A percentile compares a stretch with the other conserved stretches of the same genome.
phyloP scores from a whole-genome alignment of 2,888 invertebrate genomes.

The Lissocephala sabroskyi region DNA sequence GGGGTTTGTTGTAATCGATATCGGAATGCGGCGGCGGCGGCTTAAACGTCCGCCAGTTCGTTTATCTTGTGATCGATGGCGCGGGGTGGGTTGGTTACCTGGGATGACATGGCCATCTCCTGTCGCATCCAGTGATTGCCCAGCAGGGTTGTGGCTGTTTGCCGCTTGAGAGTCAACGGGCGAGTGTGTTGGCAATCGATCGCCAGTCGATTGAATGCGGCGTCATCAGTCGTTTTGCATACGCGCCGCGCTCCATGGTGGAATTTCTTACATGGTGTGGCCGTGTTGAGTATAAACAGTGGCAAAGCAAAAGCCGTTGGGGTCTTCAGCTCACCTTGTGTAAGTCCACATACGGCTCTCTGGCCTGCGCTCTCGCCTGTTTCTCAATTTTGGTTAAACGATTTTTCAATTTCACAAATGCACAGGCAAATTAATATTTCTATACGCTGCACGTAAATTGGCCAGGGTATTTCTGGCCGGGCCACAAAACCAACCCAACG shows the following conservation, averaged over 20 bases:
- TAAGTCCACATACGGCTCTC: constrained; percentile 38
- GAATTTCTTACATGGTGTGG: too few species aligned
- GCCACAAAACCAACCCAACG: too few species aligned
- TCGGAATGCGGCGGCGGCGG: constrained; percentile 2
- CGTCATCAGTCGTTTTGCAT: constrained; percentile 40
- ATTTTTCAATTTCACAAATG: constrained; percentile 17
- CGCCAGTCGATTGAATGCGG: constrained; percentile 21
- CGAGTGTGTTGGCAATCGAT: constrained; percentile 34
- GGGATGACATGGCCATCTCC: too few species aligned
- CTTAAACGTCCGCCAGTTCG: too few species aligned
- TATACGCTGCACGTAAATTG: constrained; percentile 7
- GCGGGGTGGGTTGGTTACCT: too few species aligned
- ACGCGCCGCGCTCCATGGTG: constrained; percentile 50
- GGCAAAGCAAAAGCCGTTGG: too few species aligned
- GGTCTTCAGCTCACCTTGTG: too few species aligned
- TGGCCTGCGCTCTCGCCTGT: constrained; percentile 31
- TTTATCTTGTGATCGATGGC: too few species aligned
- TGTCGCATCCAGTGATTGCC: too few species aligned
- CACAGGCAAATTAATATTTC: constrained; percentile 5
- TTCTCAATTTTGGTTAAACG: too few species aligned
- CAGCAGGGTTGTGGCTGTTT: constrained; percentile 8
- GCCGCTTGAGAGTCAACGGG: constrained; percentile 45
- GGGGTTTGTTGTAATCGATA: neutral
- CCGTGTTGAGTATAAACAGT: too few species aligned
- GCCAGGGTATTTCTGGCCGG: too few species aligned